Evolutionary conservation across 2,113 vertebrate species (phyloP), one percentile per base, ranked within the genome.

Genomic region (Cheilinus undulatus): DNA sequence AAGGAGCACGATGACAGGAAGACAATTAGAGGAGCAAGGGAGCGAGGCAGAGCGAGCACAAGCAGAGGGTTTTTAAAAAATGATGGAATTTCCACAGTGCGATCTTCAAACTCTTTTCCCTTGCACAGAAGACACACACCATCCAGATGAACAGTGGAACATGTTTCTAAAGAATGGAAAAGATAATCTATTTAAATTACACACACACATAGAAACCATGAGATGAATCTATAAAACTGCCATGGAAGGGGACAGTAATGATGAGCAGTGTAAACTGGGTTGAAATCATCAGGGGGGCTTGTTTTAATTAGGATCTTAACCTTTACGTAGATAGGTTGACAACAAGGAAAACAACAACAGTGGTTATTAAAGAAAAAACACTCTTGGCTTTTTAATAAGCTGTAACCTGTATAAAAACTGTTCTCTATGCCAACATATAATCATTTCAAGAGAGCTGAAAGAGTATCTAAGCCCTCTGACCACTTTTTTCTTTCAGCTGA

Each of bases 1-100:
- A 50, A 69, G 14, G 40, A 59, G 43, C 36, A 30, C 48, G 50
- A 80, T 70, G 83, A 81, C 77, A 80, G 65, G 46, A 67, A 69
- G 54, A 76, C 60, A 76, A 84, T 86, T 75, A 87, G 26, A 60
- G 61, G 4, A 69, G 26, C 20, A 8, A 38, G 40, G 28, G 46
- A 54, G 32, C 1, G 26, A 71, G 45, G 52, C 26, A 46, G n/a
- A 53, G 12, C 11, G 53, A 32, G 57, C 5, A 14, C 0, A 45
- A 69, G 57, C 45, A 66, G 26, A 67, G 13, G 48, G 49, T 61
- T 27, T 34, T 27, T 38, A 30, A 38, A 45, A 56, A 68, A 27
- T 14, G 7, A 38, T 4, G 38, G 8, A 49, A 23, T 38, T 20
- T n/a, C n/a, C n/a, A n/a, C n/a, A n/a, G n/a, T n/a, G n/a, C n/a